Base-by-base conservation (phyloP, 2,888 invertebrate genomes). In the Iselma pallidipennis region DNA sequence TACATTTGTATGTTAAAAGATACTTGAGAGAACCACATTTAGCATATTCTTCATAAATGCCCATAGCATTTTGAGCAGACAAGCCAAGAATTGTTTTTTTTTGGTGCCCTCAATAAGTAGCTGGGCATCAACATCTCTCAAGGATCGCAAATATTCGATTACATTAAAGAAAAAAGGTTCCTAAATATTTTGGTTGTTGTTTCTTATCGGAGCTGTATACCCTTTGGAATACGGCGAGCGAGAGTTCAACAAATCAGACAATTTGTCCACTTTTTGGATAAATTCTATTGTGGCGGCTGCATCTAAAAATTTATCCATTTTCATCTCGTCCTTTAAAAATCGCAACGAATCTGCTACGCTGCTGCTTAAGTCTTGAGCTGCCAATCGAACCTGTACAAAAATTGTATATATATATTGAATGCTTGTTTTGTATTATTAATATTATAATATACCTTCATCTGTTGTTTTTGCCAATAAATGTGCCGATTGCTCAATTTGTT, bases 201-300 rank as follows among this genome's bases (percentile, higher is more conserved):
- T n/a, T 28, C 12, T 49, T 53, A 21, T 6, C 49, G 31, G 52
- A 55, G 53, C 48, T 33, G 57, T 66, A 23, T 57, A 16, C 2
- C 2, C 28, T 10, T 28, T 28, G 1, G 10, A 5, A 28, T 9
- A 28, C 1, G 9, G 28, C 10, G 28, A 28, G 9, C 28, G 28
- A 7, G 19, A 52, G 49, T 76, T 76, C 12, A 74, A 48, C 14
- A 74, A 62, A 59, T 74, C 72, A 60, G 74, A 75, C 2, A 68
- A 55, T 48, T 72, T 57, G 49, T 74, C 70, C 2, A 75, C 54
- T 7, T 54, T 61, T 31, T 49, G 21, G n/a, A 68, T 68, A 49
- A 66, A 66, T 26, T 55, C 49, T 28, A 37, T 25, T n/a, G 66
- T 66, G 19, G 61, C 62, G n/a, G 49, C 59, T 33, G 49, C 21